Evolutionary conservation across 2,797 vertebrate genomes (phyloP).

Genomic region (Hybognathus amarus): DNA sequence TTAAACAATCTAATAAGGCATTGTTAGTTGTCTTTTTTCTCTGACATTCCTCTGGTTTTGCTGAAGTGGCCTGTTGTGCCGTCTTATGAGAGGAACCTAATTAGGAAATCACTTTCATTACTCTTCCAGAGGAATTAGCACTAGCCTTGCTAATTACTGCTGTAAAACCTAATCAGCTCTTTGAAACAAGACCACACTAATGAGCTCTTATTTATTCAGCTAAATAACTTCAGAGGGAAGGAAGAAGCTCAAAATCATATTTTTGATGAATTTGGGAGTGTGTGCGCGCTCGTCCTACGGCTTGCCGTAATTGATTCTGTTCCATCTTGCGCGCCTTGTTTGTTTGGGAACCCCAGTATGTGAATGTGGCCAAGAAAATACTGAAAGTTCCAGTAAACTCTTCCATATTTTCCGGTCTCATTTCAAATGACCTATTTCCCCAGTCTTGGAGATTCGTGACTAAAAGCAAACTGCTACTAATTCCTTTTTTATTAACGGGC

Average conservation of each 20-base stretch:
- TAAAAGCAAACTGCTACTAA: conserved; percentile 45
- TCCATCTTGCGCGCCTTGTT: conserved; percentile 47
- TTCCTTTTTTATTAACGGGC: conserved; percentile 76
- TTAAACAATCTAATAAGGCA: conserved; percentile 59
- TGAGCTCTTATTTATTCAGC: conserved; percentile 93
- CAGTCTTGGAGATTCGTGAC: conserved; percentile 52
- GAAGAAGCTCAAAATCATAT: conserved; percentile 68
- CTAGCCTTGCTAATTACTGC: conserved; percentile 91
- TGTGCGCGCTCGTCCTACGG: not conserved
- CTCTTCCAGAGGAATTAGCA: conserved; percentile 89
- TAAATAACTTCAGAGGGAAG: conserved; percentile 82
- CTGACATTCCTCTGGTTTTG: conserved; percentile 54
- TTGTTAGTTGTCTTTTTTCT: conserved; percentile 56
- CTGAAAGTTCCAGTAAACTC: conserved; percentile 59
- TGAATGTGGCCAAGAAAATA: conserved; percentile 65
- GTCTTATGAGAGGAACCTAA: conserved; percentile 86
- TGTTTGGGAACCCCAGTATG: conserved; percentile 43
- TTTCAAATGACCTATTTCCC: conserved; percentile 77
- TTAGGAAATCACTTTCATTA: conserved; percentile 88
- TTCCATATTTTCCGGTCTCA: conserved; percentile 57
- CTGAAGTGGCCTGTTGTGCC: conserved; percentile 76
- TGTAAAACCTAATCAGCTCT: conserved; percentile 91
- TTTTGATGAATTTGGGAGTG: conserved; percentile 42
- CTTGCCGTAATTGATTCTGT: conserved; percentile 46
- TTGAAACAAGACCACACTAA: conserved; percentile 90